These are phyloP conservation scores for Yponomeuta sedellus DNA, from an alignment of 2,888 invertebrate genomes.

Conservation along the genomic window DNA sequence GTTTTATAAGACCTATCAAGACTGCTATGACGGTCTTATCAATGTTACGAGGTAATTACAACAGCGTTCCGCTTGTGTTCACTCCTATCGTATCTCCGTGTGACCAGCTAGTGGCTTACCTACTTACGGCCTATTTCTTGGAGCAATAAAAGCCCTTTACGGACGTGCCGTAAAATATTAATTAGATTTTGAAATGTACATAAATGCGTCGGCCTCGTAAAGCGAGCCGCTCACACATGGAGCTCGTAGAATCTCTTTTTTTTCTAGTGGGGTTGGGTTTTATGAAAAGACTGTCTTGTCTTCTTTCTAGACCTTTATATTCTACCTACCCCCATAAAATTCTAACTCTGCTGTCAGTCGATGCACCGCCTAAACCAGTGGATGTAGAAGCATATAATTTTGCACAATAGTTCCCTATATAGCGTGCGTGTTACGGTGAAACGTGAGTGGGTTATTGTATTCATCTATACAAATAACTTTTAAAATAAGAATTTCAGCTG, in stretches of 20 bases:
- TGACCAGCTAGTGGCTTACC: background rate
- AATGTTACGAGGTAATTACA: background rate
- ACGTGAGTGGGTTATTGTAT: too few relatives aligned
- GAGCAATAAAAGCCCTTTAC: background rate
- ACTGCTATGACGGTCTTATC: too few relatives aligned
- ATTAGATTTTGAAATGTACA: conserved; percentile 2
- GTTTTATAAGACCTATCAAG: too few relatives aligned
- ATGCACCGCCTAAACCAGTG: too few relatives aligned
- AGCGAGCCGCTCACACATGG: background rate
- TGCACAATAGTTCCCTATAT: too few relatives aligned
- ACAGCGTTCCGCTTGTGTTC: background rate
- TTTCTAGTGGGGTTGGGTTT: background rate
- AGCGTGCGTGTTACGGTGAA: too few relatives aligned
- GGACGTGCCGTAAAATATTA: conserved; percentile 1
- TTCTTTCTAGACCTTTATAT: background rate
- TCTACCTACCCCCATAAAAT: background rate
- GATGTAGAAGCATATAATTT: too few relatives aligned
- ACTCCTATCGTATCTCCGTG: background rate
- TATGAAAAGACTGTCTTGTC: background rate
- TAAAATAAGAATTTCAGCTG: too few relatives aligned
- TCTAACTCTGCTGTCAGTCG: too few relatives aligned
- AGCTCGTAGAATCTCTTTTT: background rate
- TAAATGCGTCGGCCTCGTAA: background rate
- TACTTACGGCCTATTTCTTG: background rate
- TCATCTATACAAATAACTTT: too few relatives aligned